Percentiles rank a stretch among this genome's conserved stretches.
phyloP scores from a whole-genome alignment of 2,888 invertebrate species.

The Platycheirus rosarum region DNA sequence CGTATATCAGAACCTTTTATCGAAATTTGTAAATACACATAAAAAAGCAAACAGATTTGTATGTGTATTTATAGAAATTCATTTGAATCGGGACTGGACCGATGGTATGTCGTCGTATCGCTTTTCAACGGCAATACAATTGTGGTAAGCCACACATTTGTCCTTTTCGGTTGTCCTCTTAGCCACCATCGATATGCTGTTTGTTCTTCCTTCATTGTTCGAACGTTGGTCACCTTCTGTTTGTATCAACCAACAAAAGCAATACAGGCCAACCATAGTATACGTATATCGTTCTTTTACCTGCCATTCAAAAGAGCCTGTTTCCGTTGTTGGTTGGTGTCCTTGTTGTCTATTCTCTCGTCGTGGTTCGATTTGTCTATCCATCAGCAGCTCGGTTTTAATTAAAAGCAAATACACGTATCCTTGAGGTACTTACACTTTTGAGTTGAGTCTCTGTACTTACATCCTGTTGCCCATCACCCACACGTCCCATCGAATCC shows the following conservation, averaged over 20 bases:
- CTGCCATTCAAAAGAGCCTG: conserved; percentile 21
- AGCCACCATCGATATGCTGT: conserved; percentile 29
- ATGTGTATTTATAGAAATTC: no score
- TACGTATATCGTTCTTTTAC: not conserved
- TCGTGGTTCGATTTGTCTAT: conserved; percentile 64
- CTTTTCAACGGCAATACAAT: conserved; percentile 52
- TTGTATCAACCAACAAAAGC: conserved; percentile 5
- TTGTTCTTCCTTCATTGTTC: conserved; percentile 52
- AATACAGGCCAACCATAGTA: conserved; percentile 7
- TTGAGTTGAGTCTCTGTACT: conserved; percentile 24
- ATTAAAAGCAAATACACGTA: conserved; percentile 72
- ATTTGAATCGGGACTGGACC: no score
- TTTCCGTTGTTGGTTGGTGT: conserved; percentile 22
- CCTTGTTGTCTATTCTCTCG: conserved; percentile 33
- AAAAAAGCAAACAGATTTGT: no score
- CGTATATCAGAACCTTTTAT: conserved; percentile 25
- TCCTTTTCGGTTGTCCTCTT: conserved; percentile 63
- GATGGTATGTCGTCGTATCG: conserved; percentile 16
- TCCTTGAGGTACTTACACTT: conserved; percentile 50
- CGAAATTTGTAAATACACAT: conserved; percentile 42
- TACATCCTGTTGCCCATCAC: not conserved
- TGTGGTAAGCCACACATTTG: conserved; percentile 66
- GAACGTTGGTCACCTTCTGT: conserved; percentile 2
- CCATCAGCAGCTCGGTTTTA: conserved; percentile 63
- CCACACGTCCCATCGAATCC: not conserved